Conservation (phyloP, 2,797 vertebrate species). For the Setipinna tenuifilis region DNA sequence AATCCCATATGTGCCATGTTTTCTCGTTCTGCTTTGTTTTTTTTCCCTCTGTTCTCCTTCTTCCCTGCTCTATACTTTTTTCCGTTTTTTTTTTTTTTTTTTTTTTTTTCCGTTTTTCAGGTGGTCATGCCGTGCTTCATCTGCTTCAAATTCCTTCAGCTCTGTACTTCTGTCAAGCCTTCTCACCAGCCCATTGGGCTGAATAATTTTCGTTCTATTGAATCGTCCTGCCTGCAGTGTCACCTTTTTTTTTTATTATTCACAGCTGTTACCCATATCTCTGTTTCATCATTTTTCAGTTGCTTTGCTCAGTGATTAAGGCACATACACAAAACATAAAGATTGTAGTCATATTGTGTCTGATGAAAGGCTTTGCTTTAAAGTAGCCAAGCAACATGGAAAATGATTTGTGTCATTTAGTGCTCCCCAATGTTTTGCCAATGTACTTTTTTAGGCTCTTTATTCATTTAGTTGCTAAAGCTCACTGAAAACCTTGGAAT, state of each 20-base stretch:
- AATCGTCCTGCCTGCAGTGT: neutral
- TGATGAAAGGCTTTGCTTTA: neutral
- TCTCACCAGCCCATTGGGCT: neutral
- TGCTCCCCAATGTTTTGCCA: neutral
- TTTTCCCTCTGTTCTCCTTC: neutral
- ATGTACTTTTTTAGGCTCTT: neutral
- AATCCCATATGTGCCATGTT: neutral
- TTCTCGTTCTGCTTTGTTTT: no score
- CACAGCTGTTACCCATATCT: neutral
- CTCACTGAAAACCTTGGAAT: neutral
- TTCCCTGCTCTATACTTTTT: neutral
- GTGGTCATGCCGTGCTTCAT: neutral
- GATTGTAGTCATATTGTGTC: neutral
- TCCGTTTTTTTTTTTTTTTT: no score
- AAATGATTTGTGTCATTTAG: neutral
- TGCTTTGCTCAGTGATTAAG: neutral
- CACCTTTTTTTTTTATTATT: neutral
- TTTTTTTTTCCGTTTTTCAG: neutral
- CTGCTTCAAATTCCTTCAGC: neutral
- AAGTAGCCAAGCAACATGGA: neutral
- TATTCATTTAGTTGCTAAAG: neutral
- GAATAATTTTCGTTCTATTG: neutral
- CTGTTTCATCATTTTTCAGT: neutral
- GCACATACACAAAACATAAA: neutral
- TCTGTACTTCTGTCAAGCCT: neutral